Conservation (phyloP, 2,888 invertebrate genomes). For the Thymelicus lineola region DNA sequence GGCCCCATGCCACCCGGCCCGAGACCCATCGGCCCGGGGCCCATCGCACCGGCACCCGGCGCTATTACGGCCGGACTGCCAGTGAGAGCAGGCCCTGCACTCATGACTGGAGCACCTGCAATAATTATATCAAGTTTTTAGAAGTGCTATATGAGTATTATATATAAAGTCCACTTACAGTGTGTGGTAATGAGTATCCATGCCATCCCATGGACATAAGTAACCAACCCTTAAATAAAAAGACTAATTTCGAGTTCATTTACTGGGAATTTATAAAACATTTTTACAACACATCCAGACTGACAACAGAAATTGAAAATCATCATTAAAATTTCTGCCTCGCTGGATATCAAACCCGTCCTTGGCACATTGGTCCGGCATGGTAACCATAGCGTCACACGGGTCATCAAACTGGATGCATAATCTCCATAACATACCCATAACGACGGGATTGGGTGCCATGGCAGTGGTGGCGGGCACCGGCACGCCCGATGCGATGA, state of each 20-base stretch:
- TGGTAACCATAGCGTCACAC: too few species aligned
- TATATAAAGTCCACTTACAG: too few species aligned
- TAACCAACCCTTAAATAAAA: too few species aligned
- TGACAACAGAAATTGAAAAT: too few species aligned
- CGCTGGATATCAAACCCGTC: too few species aligned
- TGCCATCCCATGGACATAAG: background rate
- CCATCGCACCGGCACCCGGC: background rate
- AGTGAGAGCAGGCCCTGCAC: background rate
- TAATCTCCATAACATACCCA: background rate
- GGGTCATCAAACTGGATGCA: background rate
- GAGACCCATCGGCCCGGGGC: constrained; percentile 12
- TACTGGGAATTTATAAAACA: too few species aligned
- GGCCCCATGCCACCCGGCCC: constrained; percentile 14
- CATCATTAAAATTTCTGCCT: too few species aligned
- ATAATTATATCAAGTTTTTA: background rate
- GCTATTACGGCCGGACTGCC: constrained; percentile 5
- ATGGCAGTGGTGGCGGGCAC: constrained; percentile 10
- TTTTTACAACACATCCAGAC: too few species aligned
- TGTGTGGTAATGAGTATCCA: background rate
- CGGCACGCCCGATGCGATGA: constrained; percentile 3
- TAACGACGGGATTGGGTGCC: background rate
- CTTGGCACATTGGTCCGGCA: too few species aligned
- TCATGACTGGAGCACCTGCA: constrained; percentile 10
- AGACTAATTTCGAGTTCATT: too few species aligned
- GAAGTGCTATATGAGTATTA: background rate